Percentiles rank a stretch among this genome's conserved stretches.
These are phyloP conservation scores for Pleuronectes platessa DNA, from an alignment of 2,113 vertebrate species.

Conservation along the genomic window DNA sequence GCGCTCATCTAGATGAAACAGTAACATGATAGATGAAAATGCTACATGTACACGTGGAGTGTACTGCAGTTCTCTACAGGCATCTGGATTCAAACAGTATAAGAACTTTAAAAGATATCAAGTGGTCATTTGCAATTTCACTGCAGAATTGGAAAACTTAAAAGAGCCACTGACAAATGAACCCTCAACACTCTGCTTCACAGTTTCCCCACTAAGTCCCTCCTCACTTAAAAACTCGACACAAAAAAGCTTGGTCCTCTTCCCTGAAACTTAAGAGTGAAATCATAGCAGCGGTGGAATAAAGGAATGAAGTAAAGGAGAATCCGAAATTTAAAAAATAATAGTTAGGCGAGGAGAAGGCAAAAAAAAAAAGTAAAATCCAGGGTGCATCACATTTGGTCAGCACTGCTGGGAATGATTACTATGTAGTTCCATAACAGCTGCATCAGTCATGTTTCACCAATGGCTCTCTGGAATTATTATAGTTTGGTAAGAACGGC, in stretches of 20 bases:
- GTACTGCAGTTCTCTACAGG: conserved; percentile 13
- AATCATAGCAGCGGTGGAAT: conserved; percentile 32
- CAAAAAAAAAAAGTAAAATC: conserved; percentile 16
- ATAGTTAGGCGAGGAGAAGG: conserved; percentile 4
- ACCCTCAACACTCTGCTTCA: background rate
- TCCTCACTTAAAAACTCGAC: background rate
- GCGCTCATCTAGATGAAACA: background rate
- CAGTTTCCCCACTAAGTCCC: conserved; percentile 23
- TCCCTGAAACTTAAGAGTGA: conserved; percentile 1
- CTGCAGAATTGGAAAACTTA: background rate
- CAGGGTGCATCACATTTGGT: conserved; percentile 33
- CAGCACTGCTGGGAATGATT: conserved; percentile 48
- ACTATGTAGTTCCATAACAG: background rate
- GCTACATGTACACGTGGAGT: conserved; percentile 17
- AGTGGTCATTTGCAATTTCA: conserved; percentile 20
- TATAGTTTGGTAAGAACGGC: background rate
- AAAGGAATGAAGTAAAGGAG: conserved; percentile 18
- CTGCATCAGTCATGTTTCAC: conserved; percentile 1
- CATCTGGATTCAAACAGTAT: conserved; percentile 17
- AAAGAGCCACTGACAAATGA: background rate
- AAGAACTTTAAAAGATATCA: conserved; percentile 19
- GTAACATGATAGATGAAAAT: conserved; percentile 19
- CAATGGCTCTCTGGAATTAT: conserved; percentile 2
- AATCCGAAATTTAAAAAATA: conserved; percentile 16
- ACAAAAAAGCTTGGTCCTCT: conserved; percentile 44